These are phyloP conservation scores for Chelonus insularis DNA, from an alignment of 1,140 invertebrate genomes.

Conservation along the genomic window DNA sequence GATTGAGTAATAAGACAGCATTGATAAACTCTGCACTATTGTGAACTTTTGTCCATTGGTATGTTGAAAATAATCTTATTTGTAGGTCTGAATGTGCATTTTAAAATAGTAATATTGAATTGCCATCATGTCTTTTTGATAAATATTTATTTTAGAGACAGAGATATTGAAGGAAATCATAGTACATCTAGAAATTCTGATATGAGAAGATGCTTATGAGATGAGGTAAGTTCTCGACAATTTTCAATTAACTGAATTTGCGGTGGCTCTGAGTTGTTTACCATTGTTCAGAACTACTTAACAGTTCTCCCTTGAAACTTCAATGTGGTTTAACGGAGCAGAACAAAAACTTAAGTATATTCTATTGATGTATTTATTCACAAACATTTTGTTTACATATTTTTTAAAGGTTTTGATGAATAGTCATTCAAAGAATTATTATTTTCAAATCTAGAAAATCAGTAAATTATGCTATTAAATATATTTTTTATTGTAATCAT, in stretches of 20 bases:
- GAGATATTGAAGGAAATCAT: neutral
- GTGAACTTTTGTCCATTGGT: neutral
- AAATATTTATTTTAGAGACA: conserved; percentile 1
- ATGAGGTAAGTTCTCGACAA: conserved; percentile 21
- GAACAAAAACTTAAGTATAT: conserved; percentile 33
- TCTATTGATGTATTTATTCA: neutral
- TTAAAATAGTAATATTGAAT: neutral
- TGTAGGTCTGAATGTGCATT: neutral
- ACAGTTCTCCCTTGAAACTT: conserved; percentile 28
- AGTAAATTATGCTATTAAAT: too few species aligned
- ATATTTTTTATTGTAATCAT: too few species aligned
- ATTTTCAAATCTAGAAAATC: too few species aligned
- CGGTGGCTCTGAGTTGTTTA: conserved; percentile 23
- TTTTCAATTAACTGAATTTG: conserved; percentile 36
- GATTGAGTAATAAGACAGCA: conserved; percentile 24
- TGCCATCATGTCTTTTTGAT: neutral
- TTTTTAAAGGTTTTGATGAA: too few species aligned
- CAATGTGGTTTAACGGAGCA: conserved; percentile 6
- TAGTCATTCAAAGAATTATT: too few species aligned
- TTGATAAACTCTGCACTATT: conserved; percentile 45
- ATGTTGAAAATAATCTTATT: neutral
- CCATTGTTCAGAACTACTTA: conserved; percentile 6
- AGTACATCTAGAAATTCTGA: neutral
- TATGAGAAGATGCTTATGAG: neutral
- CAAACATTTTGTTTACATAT: too few species aligned